phyloP scores from a whole-genome alignment of 2,797 vertebrate species.

The Rhabdomys pumilio region DNA sequence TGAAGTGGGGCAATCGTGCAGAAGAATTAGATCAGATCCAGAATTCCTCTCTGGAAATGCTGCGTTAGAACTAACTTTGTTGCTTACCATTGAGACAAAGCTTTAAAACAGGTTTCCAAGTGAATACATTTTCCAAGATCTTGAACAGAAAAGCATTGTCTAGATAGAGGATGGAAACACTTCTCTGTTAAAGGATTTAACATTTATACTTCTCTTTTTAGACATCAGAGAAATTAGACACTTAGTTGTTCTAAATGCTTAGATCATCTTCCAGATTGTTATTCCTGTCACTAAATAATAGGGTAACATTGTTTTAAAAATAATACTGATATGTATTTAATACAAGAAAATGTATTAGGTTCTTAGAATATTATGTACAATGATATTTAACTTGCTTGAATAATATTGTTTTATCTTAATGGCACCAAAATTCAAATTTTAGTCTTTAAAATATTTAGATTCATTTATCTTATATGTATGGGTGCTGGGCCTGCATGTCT shows the following conservation, averaged over 20 bases:
- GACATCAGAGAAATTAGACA: not conserved
- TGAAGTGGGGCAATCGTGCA: not conserved
- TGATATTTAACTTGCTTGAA: not conserved
- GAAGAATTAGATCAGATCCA: not conserved
- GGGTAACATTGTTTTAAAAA: not conserved
- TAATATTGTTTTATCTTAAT: not conserved
- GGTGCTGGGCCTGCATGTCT: not conserved
- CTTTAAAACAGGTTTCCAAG: not conserved
- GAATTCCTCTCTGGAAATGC: not conserved
- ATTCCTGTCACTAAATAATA: slow-evolving; percentile 1
- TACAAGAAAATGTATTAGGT: not conserved
- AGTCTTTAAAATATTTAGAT: not conserved
- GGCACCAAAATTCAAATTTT: slow-evolving; percentile 16
- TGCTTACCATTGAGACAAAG: not conserved
- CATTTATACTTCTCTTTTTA: slow-evolving; percentile 18
- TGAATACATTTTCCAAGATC: slow-evolving; percentile 17
- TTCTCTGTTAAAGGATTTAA: not conserved
- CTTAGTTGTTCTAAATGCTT: slow-evolving; percentile 45
- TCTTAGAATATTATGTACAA: not conserved
- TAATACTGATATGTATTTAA: not conserved
- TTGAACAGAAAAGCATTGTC: slow-evolving; percentile 25
- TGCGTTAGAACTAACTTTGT: not conserved
- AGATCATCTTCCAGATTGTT: slow-evolving; percentile 26
- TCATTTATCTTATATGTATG: not conserved
- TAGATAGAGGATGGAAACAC: not conserved